Conservation (phyloP, 2,888 invertebrate genomes). For the Dilophus febrilis region DNA sequence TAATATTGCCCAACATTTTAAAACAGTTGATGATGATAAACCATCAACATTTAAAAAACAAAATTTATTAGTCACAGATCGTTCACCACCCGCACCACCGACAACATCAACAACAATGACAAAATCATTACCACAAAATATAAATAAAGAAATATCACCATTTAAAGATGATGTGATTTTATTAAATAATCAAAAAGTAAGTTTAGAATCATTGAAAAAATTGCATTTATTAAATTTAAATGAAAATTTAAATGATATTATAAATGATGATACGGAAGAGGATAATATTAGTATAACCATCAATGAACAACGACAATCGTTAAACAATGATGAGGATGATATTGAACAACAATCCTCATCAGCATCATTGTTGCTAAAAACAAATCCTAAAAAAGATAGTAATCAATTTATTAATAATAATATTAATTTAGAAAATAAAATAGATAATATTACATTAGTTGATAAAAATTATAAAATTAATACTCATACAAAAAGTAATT, state of each 20-base stretch:
- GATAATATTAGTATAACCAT: constrained; percentile 20
- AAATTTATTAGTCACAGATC: too few relatives aligned
- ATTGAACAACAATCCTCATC: too few relatives aligned
- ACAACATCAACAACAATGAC: constrained; percentile 6
- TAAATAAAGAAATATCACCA: constrained; percentile 3
- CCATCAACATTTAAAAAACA: too few relatives aligned
- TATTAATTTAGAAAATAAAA: too few relatives aligned
- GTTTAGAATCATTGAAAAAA: constrained; percentile 8
- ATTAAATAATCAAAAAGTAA: constrained; percentile 10
- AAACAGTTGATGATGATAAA: constrained; percentile 12
- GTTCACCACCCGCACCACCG: constrained; percentile 12
- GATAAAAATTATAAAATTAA: too few relatives aligned
- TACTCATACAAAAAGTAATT: too few relatives aligned
- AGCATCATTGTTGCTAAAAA: too few relatives aligned
- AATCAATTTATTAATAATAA: too few relatives aligned
- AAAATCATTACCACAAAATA: neutral
- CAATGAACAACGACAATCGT: constrained; percentile 6
- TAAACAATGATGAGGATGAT: constrained; percentile 8
- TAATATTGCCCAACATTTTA: constrained; percentile 26
- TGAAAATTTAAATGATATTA: constrained; percentile 23
- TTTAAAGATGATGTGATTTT: constrained; percentile 9
- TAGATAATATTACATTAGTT: too few relatives aligned
- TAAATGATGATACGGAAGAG: constrained; percentile 26
- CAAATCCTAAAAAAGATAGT: too few relatives aligned
- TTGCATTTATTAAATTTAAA: constrained; percentile 7